These are phyloP conservation scores for Uloborus plumipes DNA, from an alignment of 2,888 invertebrate genomes.

Conservation along the genomic window DNA sequence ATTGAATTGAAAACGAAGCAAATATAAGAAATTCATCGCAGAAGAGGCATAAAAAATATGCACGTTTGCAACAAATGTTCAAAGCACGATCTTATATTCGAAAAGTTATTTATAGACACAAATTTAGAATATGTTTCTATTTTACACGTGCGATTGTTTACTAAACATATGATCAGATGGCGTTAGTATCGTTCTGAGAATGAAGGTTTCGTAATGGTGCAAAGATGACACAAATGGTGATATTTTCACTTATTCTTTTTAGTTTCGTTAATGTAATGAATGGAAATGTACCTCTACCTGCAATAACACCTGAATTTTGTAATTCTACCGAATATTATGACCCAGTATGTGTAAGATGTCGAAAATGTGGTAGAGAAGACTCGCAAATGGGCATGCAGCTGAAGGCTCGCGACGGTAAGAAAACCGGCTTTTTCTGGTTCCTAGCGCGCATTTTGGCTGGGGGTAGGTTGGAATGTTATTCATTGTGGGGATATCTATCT, in stretches of 20 bases:
- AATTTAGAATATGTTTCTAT: background rate
- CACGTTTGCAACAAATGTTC: background rate
- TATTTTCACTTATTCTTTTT: constrained; percentile 26
- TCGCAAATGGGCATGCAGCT: constrained; percentile 33
- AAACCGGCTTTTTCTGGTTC: constrained; percentile 1
- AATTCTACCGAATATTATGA: constrained; percentile 53
- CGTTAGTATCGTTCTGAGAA: constrained; percentile 29
- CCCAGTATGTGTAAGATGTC: constrained; percentile 47
- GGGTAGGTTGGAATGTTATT: background rate
- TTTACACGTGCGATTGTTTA: constrained; percentile 58
- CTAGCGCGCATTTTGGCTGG: background rate
- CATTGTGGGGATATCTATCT: background rate
- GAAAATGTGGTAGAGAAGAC: constrained; percentile 53
- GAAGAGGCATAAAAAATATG: background rate
- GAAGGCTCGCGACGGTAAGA: constrained; percentile 44
- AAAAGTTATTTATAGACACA: background rate
- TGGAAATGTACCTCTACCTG: constrained; percentile 44
- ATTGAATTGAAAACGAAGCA: no score
- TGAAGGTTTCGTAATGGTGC: constrained; percentile 14
- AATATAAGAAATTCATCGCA: no score
- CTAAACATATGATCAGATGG: constrained; percentile 44
- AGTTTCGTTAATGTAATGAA: constrained; percentile 14
- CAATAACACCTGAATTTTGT: constrained; percentile 45
- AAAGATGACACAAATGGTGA: constrained; percentile 18
- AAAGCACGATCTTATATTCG: background rate